Percentiles rank a stretch among this genome's conserved stretches.
Evolutionary conservation across 2,113 vertebrate species (phyloP).

Genomic region (Anoura caudifer): DNA sequence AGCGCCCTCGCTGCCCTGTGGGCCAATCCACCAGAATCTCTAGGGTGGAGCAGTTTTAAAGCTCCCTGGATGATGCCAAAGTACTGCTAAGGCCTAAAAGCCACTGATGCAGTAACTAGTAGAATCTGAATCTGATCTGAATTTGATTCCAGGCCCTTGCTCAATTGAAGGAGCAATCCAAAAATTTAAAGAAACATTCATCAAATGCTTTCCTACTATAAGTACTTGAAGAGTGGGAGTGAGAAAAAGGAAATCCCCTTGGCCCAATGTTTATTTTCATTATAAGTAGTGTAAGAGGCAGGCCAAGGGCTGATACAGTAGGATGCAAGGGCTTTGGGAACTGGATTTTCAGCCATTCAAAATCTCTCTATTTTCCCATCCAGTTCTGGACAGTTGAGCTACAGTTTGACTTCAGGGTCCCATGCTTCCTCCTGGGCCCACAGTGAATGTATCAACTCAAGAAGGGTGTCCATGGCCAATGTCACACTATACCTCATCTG

Average conservation of each 20-base stretch:
- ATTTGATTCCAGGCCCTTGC: not conserved
- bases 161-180: not conserved
- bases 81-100: not conserved
- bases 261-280: not conserved
- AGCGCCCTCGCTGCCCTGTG: not conserved
- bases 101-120: not conserved
- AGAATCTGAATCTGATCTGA: not conserved
- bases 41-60: not conserved
- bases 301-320: not conserved
- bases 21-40: not conserved
- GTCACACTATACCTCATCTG: not conserved
- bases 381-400: not conserved
- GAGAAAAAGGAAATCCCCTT: not conserved
- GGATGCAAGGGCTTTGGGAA: not conserved
- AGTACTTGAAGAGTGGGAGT: conserved; percentile 23
- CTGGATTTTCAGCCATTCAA: not conserved
- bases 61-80: not conserved
- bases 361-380: not conserved
- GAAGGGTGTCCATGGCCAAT: not conserved
- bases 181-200: conserved; percentile 49
- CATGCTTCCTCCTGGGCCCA: not conserved
- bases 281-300: not conserved
- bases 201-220: not conserved
- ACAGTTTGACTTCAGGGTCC: not conserved
- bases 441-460: not conserved